Base-by-base conservation (phyloP, 2,113 vertebrate species). In the Vimba vimba region DNA sequence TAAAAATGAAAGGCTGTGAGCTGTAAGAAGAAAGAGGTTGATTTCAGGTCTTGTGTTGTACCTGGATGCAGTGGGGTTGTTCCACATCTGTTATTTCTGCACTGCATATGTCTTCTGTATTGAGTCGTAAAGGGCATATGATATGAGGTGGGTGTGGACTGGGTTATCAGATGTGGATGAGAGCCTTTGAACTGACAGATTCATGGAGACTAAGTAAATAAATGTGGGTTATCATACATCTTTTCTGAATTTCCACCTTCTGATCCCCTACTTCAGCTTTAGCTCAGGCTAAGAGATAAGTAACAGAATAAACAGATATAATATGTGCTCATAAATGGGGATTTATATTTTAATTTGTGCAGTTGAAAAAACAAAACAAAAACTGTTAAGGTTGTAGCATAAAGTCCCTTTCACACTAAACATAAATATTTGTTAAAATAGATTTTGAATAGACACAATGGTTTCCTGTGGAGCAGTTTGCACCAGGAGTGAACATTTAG, bases 121-220 rank as follows among this genome's bases (percentile, higher is more conserved):
- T 86, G 79, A 82, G 69, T 85, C 52, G 87, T 83, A 90, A 92
- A 91, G 82, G 83, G 74, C 79, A 84, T 88, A 66, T 27, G 68
- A 88, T 85, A 89, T 86, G 47, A 87, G 59, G 57, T 68, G 52
- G 36, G 74, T 76, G 74, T 74, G 73, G 79, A 83, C 74, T 85
- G 62, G 74, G 52, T 88, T 88, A 82, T 89, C 78, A 85, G 76
- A 88, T 15, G 60, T 75, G 68, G 83, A 85, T 82, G 64, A 68
- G 87, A 88, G 36, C 77, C 87, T 93, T 94, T 93, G 90, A 94
- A 91, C 91, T 89, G 89, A 89, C 91, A 88, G 79, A 50, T 86
- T 87, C 64, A 55, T 69, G 45, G 82, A 89, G 88, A 87, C 88
- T 90, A 90, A 91, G 91, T 85, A 91, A 87, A 85, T 86, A 83